Base-by-base conservation (phyloP, 2,888 invertebrate genomes). In the Drosophila demipolita region DNA sequence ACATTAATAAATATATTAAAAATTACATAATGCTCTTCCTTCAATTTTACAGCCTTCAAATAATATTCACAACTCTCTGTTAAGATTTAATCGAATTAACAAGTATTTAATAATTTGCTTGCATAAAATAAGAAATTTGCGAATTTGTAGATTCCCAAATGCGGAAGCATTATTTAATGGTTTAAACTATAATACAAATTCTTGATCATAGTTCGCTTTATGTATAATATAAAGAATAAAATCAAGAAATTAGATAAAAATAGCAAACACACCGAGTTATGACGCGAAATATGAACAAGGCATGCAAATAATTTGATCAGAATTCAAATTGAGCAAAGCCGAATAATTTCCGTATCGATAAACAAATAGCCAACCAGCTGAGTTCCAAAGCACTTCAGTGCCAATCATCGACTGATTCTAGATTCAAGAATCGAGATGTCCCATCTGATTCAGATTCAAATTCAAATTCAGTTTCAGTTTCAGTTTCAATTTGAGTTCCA, bases 371-470 rank as follows among this genome's bases (percentile, higher is more conserved):
- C 58, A 67, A 66, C 52, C 66, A 54, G 57, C 64, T 64, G 58
- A 61, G 79, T 53, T 82, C 74, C 66, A 59, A 50, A 70, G 64
- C 58, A 63, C 52, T 38, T 54, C 66, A 53, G 58, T 66, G 80
- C 66, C 77, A 80, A 74, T 68, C 64, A 66, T 42, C 73, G 59
- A 83, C 87, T 83, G 73, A 88, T 74, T 85, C 73, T 72, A 42
- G 20, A 15, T 35, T 8, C 23, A 15, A 42, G 35, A 53, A 26
- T 33, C 50, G 54, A 53, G 64, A 60, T 67, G 50, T 45, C 23
- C 20, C n/a, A 42, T 11, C 64, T 36, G 57, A 58, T 45, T 66
- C 40, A 8, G 54, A 40, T 11, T 40, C 9, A n/a, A 8, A 8
- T 40, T 23, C 49, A 15, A 9, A 29, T 49, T 29, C 29, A 23